Evolutionary conservation across 2,888 invertebrate species (phyloP), one percentile per base, ranked within the genome.

Genomic region (Apodemia mormo): DNA sequence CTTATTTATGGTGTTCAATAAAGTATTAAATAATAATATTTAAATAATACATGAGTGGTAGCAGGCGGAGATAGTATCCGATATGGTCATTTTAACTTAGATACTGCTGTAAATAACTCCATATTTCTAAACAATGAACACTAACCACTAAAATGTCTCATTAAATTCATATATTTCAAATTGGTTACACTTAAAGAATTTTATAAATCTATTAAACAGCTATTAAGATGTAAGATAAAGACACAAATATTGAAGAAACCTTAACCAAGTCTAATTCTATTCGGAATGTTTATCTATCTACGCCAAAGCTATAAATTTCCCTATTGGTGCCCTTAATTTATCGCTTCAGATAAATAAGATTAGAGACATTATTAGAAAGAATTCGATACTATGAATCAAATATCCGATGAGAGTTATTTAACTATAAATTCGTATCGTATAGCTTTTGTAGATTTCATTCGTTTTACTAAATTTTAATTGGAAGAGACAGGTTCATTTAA

Each of bases 331-430:
- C 56, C 29, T 56, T 29, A 30, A 58, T 58, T 58, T 58, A 58
- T 58, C n/a, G 30, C 58, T 58, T 29, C 12, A 58, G 58, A 58
- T 58, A 58, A 58, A 29, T 58, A 29, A 58, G 58, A 58, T 58
- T 30, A 58, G 58, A 58, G 54, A n/a, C n/a, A 58, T 29, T 58
- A 58, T 58, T 58, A 58, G 58, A 30, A 30, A 10, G 29, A 58
- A 58, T 30, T 58, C 58, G 58, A 58, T 58, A 8, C 58, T 29
- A 56, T 9, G 56, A 58, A 58, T 29, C 29, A 58, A 58, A 29
- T 58, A 58, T 58, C 58, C 10, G 29, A 58, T 58, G 58, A 58
- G 58, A 58, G 30, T 30, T 58, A 58, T 30, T 58, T 1, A 3
- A 58, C 22, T 30, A 58, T 58, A 29, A 10, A 29, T 30, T 58